Conservation (phyloP, 2,113 vertebrate genomes). For the Cygnus buccinator region DNA sequence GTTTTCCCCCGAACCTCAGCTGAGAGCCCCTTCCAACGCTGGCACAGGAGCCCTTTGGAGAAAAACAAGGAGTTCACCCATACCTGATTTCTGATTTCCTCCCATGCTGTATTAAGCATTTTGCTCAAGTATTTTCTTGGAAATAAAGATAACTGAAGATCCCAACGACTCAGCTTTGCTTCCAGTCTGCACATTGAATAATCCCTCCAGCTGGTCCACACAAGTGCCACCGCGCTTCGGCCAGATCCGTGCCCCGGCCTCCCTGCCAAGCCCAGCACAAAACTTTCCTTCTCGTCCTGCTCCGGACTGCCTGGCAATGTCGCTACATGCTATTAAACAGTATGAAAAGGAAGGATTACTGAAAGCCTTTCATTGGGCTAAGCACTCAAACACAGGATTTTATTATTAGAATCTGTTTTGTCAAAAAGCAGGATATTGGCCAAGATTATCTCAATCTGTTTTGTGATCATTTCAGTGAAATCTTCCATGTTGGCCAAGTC, state of each 20-base stretch:
- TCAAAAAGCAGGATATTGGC: constrained; percentile 16
- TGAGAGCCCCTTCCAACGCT: neutral
- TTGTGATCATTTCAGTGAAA: neutral
- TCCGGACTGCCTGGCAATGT: neutral
- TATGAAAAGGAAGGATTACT: neutral
- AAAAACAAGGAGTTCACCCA: accelerated
- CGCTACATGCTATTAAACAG: neutral
- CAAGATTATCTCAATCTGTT: constrained; percentile 30
- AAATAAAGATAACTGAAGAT: neutral
- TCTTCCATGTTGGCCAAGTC: neutral
- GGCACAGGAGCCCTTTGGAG: neutral
- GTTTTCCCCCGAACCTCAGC: accelerated
- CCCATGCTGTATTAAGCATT: neutral
- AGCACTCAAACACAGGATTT: neutral
- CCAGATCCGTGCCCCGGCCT: neutral
- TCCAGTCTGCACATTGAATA: neutral
- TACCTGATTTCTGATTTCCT: neutral
- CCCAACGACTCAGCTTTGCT: neutral
- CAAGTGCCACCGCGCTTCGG: neutral
- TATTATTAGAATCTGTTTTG: constrained; percentile 42
- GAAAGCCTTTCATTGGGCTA: constrained; percentile 6
- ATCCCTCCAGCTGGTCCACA: neutral
- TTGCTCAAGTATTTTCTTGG: neutral
- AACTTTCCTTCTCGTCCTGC: neutral
- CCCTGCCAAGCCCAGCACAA: constrained; percentile 15